Evolutionary conservation across 2,113 vertebrate genomes (phyloP), one percentile per base, ranked within the genome.

Genomic region (Chaetops frenatus): DNA sequence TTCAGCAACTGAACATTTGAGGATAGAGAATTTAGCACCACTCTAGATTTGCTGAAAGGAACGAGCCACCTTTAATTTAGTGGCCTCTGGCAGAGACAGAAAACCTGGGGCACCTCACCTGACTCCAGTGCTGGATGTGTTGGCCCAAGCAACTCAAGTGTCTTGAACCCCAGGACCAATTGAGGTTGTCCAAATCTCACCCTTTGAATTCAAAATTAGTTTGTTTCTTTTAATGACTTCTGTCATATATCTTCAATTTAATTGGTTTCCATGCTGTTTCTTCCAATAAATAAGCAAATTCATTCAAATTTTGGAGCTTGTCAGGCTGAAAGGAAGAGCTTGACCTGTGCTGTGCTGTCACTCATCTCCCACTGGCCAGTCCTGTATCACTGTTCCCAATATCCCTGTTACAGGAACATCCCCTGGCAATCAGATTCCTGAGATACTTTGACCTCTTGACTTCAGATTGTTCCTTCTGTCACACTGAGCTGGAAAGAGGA

Each of bases 361-460:
- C 38, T 80, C 38, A 6, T 36, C 60, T 78, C 74, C 69, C n/a
- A 3, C 50, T 28, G 77, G 56, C 38, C 48, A 10, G 8, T 69
- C 25, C 92, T 71, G 0, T 16, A 0, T 48, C 0, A 0, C 48
- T 31, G 9, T 36, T 90, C 7, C 19, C 15, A 10, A 1, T 15
- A 23, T 48, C 45, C 80, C 57, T 65, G 67, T 35, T 48, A 18
- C 1, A 79, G 73, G 73, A 3, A 9, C 72, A 14, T 72, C 61
- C 61, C 20, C 31, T 48, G 78, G n/a, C 79, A 45, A 0, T 65
- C 78, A 70, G 28, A 36, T 65, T 53, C 58, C 40, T 72, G n/a
- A 72, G 54, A 19, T 80, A 13, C 25, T 92, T 69, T 29, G 66
- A 40, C 50, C 36, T 76, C 50, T 61, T 86, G 40, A 19, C 25